phyloP scores from a whole-genome alignment of 2,113 vertebrate species.

The Oxyura jamaicensis region DNA sequence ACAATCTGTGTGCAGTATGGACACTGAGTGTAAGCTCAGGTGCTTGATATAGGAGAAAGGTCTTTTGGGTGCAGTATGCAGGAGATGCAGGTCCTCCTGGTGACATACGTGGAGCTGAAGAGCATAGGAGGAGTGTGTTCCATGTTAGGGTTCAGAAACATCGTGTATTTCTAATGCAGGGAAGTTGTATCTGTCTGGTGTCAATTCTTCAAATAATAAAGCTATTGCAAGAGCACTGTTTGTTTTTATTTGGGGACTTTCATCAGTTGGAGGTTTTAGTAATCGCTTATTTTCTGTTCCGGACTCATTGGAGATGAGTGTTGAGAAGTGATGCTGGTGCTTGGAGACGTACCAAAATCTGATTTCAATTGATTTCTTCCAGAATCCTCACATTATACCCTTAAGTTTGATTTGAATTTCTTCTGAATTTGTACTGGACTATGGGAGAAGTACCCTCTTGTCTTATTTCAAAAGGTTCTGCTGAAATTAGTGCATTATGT shows the following conservation, averaged over 20 bases:
- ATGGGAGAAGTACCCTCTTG: background rate
- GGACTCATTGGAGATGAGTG: background rate
- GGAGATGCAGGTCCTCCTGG: background rate
- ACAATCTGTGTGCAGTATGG: background rate
- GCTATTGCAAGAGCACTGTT: background rate
- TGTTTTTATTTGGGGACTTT: background rate
- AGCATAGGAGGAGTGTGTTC: rapidly evolving
- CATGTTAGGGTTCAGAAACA: background rate
- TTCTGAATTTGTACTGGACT: background rate
- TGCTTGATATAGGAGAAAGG: background rate
- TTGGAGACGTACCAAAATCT: background rate
- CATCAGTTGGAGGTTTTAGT: background rate
- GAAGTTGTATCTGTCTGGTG: background rate
- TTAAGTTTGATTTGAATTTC: background rate
- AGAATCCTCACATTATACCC: background rate
- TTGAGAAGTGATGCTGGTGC: background rate
- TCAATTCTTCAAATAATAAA: background rate
- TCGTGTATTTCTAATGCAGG: background rate
- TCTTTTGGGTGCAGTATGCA: rapidly evolving
- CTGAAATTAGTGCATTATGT: background rate
- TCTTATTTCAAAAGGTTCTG: background rate
- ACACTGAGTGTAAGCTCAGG: background rate
- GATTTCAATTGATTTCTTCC: background rate
- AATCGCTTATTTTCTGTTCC: background rate
- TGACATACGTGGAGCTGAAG: background rate